Percentiles rank a stretch among this genome's conserved stretches.
phyloP scores from a whole-genome alignment of 1,140 invertebrate species.

The Dendroctonus ponderosae region DNA sequence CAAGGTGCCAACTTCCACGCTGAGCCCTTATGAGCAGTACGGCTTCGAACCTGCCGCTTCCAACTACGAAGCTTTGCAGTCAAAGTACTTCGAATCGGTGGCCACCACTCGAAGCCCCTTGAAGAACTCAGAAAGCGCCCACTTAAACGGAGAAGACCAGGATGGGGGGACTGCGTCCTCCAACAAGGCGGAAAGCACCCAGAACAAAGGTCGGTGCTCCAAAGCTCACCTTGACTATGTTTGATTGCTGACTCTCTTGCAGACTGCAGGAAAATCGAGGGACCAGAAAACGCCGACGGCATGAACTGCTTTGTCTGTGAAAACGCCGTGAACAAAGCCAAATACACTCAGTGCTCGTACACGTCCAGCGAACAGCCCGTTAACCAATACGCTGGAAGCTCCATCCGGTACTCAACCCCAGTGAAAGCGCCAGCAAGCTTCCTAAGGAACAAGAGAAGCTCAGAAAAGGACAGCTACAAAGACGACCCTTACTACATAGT shows the following conservation, averaged over 20 bases:
- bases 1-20: conserved; percentile 18
- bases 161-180: conserved; percentile 25
- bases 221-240: neutral
- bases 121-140: conserved; percentile 36
- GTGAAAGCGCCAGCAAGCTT: conserved; percentile 26
- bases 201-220: conserved; percentile 27
- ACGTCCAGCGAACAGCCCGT: conserved; percentile 45
- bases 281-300: conserved; percentile 38
- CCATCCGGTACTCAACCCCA: conserved; percentile 42
- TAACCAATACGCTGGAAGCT: conserved; percentile 45
- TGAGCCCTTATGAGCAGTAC: conserved; percentile 46
- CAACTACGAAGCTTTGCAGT: conserved; percentile 25
- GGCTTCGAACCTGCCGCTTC: conserved; percentile 42
- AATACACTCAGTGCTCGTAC: conserved; percentile 56
- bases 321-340: conserved; percentile 52
- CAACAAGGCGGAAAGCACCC: conserved; percentile 35
- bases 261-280: conserved; percentile 42
- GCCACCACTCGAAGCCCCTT: conserved; percentile 35
- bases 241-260: neutral
- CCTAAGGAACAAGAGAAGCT: conserved; percentile 42
- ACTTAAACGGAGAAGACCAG: conserved; percentile 7
- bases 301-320: conserved; percentile 57
- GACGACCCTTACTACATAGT: conserved; percentile 45
- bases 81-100: conserved; percentile 35
- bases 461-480: conserved; percentile 29